phyloP scores from a whole-genome alignment of 2,113 vertebrate species.

The Cervus canadensis region DNA sequence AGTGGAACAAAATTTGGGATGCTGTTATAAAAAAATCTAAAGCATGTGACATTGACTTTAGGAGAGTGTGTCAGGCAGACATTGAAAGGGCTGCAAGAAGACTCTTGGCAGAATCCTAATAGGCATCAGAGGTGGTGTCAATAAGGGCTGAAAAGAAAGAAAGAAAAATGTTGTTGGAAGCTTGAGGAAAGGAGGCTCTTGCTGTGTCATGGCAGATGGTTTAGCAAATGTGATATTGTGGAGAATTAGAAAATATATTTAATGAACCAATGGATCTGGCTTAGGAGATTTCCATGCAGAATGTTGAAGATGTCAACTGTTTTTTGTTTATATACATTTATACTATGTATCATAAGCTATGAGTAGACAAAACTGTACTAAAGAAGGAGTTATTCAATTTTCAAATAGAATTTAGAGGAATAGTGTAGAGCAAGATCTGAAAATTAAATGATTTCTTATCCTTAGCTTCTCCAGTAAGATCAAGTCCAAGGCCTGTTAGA shows the following conservation, averaged over 20 bases:
- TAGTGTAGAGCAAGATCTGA: neutral
- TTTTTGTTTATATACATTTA: neutral
- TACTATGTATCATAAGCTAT: neutral
- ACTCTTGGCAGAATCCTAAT: neutral
- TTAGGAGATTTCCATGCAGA: neutral
- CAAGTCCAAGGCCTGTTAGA: neutral
- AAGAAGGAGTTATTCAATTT: neutral
- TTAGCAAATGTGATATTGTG: neutral
- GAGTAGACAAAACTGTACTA: neutral
- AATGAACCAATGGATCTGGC: neutral
- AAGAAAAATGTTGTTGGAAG: neutral
- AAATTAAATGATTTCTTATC: conserved; percentile 14
- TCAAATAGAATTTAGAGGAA: neutral
- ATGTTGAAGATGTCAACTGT: neutral
- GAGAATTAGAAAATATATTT: neutral
- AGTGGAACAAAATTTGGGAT: neutral
- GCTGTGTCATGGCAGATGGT: neutral
- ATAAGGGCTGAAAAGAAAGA: neutral
- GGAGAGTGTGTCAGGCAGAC: neutral
- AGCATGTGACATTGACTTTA: neutral
- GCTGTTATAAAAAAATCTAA: neutral
- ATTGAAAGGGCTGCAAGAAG: neutral
- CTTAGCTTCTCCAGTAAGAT: neutral
- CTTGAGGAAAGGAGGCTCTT: neutral
- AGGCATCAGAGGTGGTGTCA: neutral